Conservation (phyloP, 1,140 invertebrate genomes). For the Pomacea maculata region DNA sequence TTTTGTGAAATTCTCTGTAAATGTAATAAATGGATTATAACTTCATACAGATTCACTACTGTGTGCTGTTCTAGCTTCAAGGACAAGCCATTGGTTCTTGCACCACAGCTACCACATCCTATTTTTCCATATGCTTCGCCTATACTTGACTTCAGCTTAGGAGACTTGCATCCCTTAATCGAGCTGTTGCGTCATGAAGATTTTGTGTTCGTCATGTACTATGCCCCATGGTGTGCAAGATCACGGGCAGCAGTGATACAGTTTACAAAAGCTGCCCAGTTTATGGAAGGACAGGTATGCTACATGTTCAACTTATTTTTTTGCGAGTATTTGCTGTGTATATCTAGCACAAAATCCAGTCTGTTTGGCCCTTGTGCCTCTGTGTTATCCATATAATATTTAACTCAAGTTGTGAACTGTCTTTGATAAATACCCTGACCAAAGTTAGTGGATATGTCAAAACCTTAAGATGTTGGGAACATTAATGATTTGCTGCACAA, state of each 20-base stretch:
- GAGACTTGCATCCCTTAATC: conserved; percentile 45
- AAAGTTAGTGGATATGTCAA: too few species aligned
- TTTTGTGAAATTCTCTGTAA: too few species aligned
- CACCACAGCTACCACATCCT: conserved; percentile 40
- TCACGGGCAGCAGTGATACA: conserved; percentile 76
- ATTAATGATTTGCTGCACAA: too few species aligned
- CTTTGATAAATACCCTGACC: neutral
- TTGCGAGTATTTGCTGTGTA: neutral
- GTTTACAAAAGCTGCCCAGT: conserved; percentile 78
- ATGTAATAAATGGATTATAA: too few species aligned
- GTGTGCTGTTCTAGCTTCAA: conserved; percentile 35
- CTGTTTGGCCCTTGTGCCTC: neutral
- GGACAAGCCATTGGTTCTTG: conserved; percentile 38
- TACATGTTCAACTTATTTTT: neutral
- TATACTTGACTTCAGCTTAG: conserved; percentile 52
- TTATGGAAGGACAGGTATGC: conserved; percentile 76
- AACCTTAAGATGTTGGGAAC: too few species aligned
- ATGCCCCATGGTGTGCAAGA: conserved; percentile 89
- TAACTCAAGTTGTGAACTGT: neutral
- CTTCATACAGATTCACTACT: too few species aligned
- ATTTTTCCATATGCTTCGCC: conserved; percentile 49
- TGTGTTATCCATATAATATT: neutral
- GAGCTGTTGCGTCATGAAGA: conserved; percentile 46
- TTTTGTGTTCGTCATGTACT: conserved; percentile 81
- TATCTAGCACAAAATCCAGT: too few species aligned